Conservation (phyloP, 2,113 vertebrate genomes). For the Craseonycteris thonglongyai region DNA sequence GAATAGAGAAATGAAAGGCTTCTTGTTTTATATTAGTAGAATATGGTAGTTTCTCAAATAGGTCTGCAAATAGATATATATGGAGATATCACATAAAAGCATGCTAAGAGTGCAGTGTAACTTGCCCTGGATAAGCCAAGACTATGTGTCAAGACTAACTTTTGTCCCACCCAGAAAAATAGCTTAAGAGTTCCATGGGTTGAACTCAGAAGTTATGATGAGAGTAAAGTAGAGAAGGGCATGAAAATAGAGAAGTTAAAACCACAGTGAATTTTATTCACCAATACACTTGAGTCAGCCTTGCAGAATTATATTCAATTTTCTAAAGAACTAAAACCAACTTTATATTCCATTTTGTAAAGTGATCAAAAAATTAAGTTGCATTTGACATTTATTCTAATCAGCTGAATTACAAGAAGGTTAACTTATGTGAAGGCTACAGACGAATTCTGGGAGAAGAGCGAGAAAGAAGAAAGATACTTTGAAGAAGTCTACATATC, state of each 20-base stretch:
- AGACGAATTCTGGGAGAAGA: not conserved
- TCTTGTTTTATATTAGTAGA: not conserved
- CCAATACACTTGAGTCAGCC: not conserved
- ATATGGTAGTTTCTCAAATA: not conserved
- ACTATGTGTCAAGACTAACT: not conserved
- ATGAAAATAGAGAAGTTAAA: not conserved
- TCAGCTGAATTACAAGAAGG: not conserved
- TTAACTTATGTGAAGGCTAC: not conserved
- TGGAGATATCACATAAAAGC: not conserved
- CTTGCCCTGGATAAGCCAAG: not conserved
- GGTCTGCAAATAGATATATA: not conserved
- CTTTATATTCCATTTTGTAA: not conserved
- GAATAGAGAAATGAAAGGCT: not conserved
- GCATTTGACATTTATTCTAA: slow-evolving; percentile 9
- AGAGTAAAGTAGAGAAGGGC: not conserved
- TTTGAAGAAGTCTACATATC: not conserved
- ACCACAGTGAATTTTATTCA: not conserved
- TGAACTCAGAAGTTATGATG: not conserved
- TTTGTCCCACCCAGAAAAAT: not conserved
- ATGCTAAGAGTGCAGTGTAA: not conserved
- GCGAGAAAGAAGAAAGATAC: not conserved
- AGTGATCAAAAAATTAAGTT: not conserved
- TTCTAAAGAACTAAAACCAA: not conserved
- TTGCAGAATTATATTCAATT: not conserved
- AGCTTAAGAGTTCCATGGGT: not conserved